Base-by-base conservation (phyloP, 2,113 vertebrate species). In the Melanerpes aurifrons region DNA sequence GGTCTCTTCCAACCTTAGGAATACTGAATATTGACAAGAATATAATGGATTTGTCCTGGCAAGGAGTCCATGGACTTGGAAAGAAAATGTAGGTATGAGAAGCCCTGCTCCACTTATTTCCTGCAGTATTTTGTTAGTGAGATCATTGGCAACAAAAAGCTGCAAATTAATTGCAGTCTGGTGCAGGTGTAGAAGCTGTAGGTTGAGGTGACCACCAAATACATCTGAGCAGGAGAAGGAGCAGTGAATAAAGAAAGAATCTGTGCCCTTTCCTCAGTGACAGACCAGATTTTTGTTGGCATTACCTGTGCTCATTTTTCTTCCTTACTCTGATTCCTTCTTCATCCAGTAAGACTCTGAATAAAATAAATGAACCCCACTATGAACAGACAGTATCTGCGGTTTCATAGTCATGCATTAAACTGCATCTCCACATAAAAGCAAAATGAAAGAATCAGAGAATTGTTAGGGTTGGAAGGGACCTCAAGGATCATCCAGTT, bases 341-440 rank as follows among this genome's bases (percentile, higher is more conserved):
- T 31, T 32, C 66, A 83, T 28, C 43, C 70, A 47, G 29, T 18
- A 68, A 64, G 45, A 37, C 68, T 59, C 48, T n/a, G 56, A 85
- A 76, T 73, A 82, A 91, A 92, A 87, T 7, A 84, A 84, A 89
- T 76, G 54, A 69, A 87, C 45, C 45, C 69, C 70, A 79, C 94
- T 87, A 89, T 63, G 68, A 50, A 82, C 82, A 69, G 77, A 63
- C n/a, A 50, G 47, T 37, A 91, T 79, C 79, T 75, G 69, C 80
- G 87, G 57, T 83, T 82, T 82, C 82, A 89, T 91, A 80, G 89
- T 40, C 82, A 79, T 43, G 64, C 47, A 72, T 63, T 73, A 68
- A 84, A 74, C 61, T 35, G 48, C 35, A 45, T 62, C 75, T 80
- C 81, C 72, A 61, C 13, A 2, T 21, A n/a, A 85, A 74, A 69